Percentiles rank a stretch among this genome's conserved stretches.
Evolutionary conservation across 2,888 invertebrate genomes (phyloP).

Genomic region (Dendrolimus houi): DNA sequence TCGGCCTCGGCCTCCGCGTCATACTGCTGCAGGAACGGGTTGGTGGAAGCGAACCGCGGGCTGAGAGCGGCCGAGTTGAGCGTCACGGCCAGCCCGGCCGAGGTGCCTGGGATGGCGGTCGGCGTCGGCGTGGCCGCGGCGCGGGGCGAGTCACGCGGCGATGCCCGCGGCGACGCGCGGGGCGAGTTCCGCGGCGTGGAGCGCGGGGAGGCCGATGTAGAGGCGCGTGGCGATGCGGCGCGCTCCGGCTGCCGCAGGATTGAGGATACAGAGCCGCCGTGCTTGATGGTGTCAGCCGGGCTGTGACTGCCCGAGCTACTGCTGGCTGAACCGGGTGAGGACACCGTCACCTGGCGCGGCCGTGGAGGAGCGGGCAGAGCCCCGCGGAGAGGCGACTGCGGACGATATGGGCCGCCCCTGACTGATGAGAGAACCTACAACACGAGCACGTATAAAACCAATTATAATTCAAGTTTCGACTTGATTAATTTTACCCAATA

Average conservation of each 20-base stretch:
- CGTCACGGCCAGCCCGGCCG: constrained; percentile 79
- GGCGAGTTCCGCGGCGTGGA: constrained; percentile 47
- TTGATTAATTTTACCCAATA: no score
- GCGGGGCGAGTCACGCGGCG: constrained; percentile 32
- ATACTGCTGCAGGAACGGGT: constrained; percentile 78
- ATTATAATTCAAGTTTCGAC: no score
- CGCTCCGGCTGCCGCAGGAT: constrained; percentile 63
- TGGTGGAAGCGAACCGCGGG: constrained; percentile 71
- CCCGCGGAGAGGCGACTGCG: constrained; percentile 81
- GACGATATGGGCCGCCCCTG: constrained; percentile 84
- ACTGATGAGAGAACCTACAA: constrained; percentile 81
- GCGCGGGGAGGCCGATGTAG: constrained; percentile 55
- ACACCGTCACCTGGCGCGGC: constrained; percentile 65
- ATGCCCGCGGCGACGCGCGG: constrained; percentile 49
- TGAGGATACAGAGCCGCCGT: constrained; percentile 70
- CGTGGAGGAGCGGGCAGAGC: constrained; percentile 72
- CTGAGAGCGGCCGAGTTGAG: constrained; percentile 60
- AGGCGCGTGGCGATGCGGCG: constrained; percentile 48
- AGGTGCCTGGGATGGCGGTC: constrained; percentile 74
- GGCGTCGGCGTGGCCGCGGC: constrained; percentile 42
- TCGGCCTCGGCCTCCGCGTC: constrained; percentile 69
- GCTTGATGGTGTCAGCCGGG: constrained; percentile 85
- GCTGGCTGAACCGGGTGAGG: constrained; percentile 91
- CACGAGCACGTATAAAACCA: background rate
- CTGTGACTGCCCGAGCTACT: constrained; percentile 89